Evolutionary conservation across 1,140 invertebrate species (phyloP).

Genomic region (Planococcus citri): DNA sequence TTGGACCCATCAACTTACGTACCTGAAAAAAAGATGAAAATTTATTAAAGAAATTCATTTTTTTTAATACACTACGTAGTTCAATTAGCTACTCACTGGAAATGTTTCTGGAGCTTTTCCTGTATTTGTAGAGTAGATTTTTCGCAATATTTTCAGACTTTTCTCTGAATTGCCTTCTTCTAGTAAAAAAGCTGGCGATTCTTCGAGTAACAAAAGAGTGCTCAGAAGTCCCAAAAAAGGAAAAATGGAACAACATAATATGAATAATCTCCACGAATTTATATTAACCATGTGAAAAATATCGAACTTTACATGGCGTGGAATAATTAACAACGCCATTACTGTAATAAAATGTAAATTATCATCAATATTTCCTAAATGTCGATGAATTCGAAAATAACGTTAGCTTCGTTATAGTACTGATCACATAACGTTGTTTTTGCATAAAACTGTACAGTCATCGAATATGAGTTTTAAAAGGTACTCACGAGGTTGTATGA

Average conservation of each 20-base stretch:
- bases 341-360: not conserved
- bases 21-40: not conserved
- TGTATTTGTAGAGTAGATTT: not conserved
- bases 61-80: not conserved
- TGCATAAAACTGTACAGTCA: no score
- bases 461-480: no score
- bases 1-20: not conserved
- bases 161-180: not conserved
- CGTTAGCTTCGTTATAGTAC: no score
- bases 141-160: not conserved
- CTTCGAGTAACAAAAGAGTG: not conserved
- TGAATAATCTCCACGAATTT: slow-evolving; percentile 3
- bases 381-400: no score
- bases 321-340: not conserved
- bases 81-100: not conserved
- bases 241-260: not conserved
- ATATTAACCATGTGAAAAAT: not conserved
- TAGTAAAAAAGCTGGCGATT: not conserved
- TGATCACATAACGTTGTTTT: no score
- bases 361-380: no score
- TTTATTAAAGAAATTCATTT: not conserved
- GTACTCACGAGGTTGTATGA: not conserved
- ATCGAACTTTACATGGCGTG: not conserved
- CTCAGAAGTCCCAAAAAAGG: not conserved
- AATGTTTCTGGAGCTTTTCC: not conserved